Percentiles rank a stretch among this genome's conserved stretches.
Conservation (phyloP, 2,797 vertebrate species). For the Acanthopagrus latus region DNA sequence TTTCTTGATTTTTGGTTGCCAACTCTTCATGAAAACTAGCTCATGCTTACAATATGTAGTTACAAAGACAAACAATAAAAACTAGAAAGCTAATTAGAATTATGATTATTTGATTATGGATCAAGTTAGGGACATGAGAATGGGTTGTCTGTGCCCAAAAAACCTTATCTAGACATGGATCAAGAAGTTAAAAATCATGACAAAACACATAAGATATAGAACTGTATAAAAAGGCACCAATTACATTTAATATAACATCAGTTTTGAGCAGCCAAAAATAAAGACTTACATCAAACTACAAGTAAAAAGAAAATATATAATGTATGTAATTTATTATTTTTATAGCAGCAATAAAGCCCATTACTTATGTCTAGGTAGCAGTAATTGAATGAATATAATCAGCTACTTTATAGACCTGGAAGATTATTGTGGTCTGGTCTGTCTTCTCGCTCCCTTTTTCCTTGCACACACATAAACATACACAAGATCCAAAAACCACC, state of each 20-base stretch:
- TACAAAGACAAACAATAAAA: too few species aligned
- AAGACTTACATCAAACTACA: not conserved
- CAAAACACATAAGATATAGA: not conserved
- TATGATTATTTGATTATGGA: too few species aligned
- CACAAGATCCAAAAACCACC: constrained; percentile 27
- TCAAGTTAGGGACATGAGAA: not conserved
- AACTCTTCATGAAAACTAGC: too few species aligned
- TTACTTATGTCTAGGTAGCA: not conserved
- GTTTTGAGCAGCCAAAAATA: not conserved
- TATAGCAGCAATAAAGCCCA: not conserved
- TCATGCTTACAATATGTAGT: too few species aligned
- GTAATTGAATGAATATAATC: constrained; percentile 1
- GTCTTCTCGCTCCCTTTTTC: not conserved
- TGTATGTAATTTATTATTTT: not conserved
- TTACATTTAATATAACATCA: not conserved
- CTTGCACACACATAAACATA: constrained; percentile 15
- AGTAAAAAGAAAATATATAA: not conserved
- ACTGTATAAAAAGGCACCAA: not conserved
- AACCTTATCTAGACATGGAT: too few species aligned
- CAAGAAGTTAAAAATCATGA: too few species aligned
- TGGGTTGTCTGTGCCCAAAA: too few species aligned
- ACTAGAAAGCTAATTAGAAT: too few species aligned
- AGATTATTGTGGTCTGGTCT: not conserved
- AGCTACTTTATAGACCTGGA: not conserved
- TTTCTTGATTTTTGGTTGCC: too few species aligned